Base-by-base conservation (phyloP, 2,797 vertebrate species). In the Melanotaenia pygmaea region DNA sequence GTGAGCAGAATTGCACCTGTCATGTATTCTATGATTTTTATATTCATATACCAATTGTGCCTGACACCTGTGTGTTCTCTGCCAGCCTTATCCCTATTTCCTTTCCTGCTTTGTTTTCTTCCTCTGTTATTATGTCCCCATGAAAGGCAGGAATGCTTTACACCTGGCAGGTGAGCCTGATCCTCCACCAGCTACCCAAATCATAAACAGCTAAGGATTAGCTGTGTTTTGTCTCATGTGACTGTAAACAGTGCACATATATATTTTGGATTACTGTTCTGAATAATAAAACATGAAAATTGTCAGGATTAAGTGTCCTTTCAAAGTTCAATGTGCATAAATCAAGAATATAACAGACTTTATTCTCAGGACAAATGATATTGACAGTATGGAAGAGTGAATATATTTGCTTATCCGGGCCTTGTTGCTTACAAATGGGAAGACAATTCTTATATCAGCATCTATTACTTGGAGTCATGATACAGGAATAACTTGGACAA, bases 1-100 rank as follows among this genome's bases (percentile, higher is more conserved):
- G 16, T 28, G 3, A 71, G 50, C 18, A 5, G 67, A 20, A 54
- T 62, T n/a, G 34, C 74, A 87, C 76, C 76, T 86, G 70, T 51
- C 40, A 59, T 74, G 66, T 51, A 64, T 60, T 59, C 34, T 28
- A 2, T 22, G 5, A 30, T 30, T 11, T 77, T 74, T 60, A 47
- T 65, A 28, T 24, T 26, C 16, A 22, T 1, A 51, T 51, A 54
- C 59, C 69, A 37, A 50, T 22, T 51, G 14, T 26, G 8, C 54
- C 30, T 10, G 47, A 77, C 76, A 74, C 61, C 84, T 78, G 67
- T 51, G 30, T 34, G 34, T 51, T 69, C 24, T 37, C 61, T 50
- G 20, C 45, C 43, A 35, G 53, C 22, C 71, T 63, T 9, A 64
- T 67, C 74, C 30, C 34, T 67, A 26, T 56, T 79, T 74, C 66